Conservation (phyloP, 1,140 invertebrate species). For the Saxidomus purpurata region DNA sequence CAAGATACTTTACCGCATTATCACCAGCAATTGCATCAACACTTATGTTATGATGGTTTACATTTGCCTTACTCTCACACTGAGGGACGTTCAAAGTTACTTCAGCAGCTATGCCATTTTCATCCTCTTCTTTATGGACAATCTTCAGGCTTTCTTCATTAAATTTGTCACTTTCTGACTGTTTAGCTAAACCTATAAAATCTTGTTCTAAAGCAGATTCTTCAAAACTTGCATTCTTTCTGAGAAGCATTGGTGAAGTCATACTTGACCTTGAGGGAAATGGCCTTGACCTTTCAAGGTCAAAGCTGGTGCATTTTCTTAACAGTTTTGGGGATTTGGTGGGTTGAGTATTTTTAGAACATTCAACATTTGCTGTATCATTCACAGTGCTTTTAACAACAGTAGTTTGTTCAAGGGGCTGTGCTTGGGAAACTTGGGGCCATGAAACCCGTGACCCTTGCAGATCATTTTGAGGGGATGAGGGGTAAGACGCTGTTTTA, state of each 20-base stretch:
- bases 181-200: neutral
- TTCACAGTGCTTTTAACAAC: neutral
- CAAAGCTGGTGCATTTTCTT: slow-evolving; percentile 62
- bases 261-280: slow-evolving; percentile 57
- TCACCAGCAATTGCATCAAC: slow-evolving; percentile 30
- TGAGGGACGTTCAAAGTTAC: neutral
- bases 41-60: neutral
- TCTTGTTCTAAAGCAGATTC: slow-evolving; percentile 14
- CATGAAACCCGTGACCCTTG: slow-evolving; percentile 50
- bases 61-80: slow-evolving; percentile 33
- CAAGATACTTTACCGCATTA: slow-evolving; percentile 1
- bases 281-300: slow-evolving; percentile 56
- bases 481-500: slow-evolving; percentile 42
- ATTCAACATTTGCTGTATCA: neutral
- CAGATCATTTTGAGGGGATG: neutral
- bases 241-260: slow-evolving; percentile 17
- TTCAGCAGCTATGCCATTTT: neutral
- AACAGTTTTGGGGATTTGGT: slow-evolving; percentile 51
- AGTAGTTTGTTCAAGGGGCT: neutral
- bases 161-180: neutral
- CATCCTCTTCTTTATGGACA: slow-evolving; percentile 25
- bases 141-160: neutral
- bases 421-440: slow-evolving; percentile 33
- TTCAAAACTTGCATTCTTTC: slow-evolving; percentile 30
- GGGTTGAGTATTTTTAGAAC: neutral